A percentile compares a stretch with the other conserved stretches of the same genome.
These are phyloP conservation scores for Stegodyphus dumicola DNA, from an alignment of 1,140 invertebrate genomes.

Conservation along the genomic window DNA sequence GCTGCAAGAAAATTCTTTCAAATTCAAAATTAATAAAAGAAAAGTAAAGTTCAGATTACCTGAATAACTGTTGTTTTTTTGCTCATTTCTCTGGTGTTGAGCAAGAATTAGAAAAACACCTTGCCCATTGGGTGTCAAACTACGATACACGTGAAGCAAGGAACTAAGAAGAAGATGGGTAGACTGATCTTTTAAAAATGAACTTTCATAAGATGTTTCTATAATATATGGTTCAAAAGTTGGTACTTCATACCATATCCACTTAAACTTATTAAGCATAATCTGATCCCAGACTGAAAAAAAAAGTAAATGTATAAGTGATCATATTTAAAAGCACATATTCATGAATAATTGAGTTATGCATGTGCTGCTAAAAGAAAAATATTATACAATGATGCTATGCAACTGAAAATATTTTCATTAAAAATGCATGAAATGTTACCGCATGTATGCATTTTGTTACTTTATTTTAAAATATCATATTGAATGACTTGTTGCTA, in stretches of 20 bases:
- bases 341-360: neutral
- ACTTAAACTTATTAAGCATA: constrained; percentile 84
- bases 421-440: constrained; percentile 1
- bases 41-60: constrained; percentile 15
- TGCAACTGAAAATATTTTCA: no score
- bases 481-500: neutral
- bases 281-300: constrained; percentile 86
- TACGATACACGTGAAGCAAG: constrained; percentile 86
- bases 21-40: constrained; percentile 73
- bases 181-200: constrained; percentile 78
- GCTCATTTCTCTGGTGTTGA: constrained; percentile 43
- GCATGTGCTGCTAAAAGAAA: neutral
- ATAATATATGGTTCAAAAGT: constrained; percentile 84
- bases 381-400: no score
- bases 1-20: no score
- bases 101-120: constrained; percentile 83
- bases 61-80: constrained; percentile 20
- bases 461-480: constrained; percentile 32
- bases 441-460: neutral
- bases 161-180: constrained; percentile 85
- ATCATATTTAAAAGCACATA: neutral
- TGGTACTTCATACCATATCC: constrained; percentile 87
- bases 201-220: constrained; percentile 91
- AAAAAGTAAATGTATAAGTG: constrained; percentile 25
- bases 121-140: constrained; percentile 87